These are phyloP conservation scores for Lasioglossum oenotherae DNA, from an alignment of 2,888 invertebrate genomes.

Conservation along the genomic window DNA sequence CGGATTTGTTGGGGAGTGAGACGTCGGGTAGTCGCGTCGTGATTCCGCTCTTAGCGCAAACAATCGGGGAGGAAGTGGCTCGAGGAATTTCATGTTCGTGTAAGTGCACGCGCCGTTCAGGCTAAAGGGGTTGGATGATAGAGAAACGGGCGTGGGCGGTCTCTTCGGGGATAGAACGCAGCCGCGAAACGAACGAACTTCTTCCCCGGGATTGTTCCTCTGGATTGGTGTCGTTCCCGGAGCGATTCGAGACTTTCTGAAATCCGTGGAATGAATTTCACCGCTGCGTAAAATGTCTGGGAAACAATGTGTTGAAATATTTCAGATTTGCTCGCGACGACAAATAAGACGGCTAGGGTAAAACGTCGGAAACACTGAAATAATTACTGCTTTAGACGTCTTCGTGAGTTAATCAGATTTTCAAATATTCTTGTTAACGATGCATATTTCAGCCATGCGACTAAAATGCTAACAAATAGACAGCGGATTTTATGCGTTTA, in stretches of 20 bases:
- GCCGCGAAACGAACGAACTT: constrained; percentile 40
- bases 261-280: background rate
- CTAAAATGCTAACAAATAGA: too few relatives aligned
- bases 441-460: background rate
- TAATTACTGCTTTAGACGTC: background rate
- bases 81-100: constrained; percentile 47
- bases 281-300: background rate
- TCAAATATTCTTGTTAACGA: background rate
- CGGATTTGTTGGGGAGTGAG: background rate
- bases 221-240: background rate
- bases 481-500: too few relatives aligned
- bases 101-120: constrained; percentile 36
- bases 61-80: constrained; percentile 45
- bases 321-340: background rate
- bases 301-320: background rate
- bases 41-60: constrained; percentile 46
- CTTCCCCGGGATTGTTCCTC: constrained; percentile 16
- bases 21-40: background rate
- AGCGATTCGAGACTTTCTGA: background rate
- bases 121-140: constrained; percentile 17
- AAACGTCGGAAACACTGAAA: background rate
- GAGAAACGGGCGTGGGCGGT: constrained; percentile 2
- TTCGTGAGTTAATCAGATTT: background rate
- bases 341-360: background rate
- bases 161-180: background rate